Evolutionary conservation across 1,140 invertebrate species (phyloP).

Genomic region (Agraylea sexmaculata): DNA sequence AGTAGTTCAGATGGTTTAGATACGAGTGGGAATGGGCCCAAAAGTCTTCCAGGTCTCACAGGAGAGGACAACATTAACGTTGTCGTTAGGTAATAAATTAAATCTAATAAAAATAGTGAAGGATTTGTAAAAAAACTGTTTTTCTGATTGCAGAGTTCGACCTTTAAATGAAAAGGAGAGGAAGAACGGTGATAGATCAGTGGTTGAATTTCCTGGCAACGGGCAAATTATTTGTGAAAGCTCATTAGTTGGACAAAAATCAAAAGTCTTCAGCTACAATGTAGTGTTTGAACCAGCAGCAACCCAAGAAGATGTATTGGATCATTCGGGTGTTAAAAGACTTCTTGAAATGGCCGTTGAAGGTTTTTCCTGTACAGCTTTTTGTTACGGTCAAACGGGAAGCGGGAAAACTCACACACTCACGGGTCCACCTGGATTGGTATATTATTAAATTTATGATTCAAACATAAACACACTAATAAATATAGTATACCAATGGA

Average conservation of each 20-base stretch:
- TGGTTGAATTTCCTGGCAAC: conserved; percentile 64
- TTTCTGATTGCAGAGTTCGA: conserved; percentile 50
- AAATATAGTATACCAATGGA: no score
- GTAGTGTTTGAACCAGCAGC: conserved; percentile 82
- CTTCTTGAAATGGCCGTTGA: conserved; percentile 87
- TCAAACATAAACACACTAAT: background rate
- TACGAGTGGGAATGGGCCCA: conserved; percentile 31
- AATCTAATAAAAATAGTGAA: conserved; percentile 1
- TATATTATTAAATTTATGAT: conserved; percentile 30
- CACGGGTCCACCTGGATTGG: conserved; percentile 79
- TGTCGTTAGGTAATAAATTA: conserved; percentile 49
- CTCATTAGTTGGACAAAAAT: conserved; percentile 46
- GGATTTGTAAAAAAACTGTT: background rate
- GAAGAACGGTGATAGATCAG: conserved; percentile 45
- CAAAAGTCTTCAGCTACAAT: conserved; percentile 74
- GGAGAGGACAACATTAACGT: conserved; percentile 72
- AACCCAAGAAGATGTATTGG: conserved; percentile 67
- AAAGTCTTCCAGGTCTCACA: conserved; percentile 27
- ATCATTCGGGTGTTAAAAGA: conserved; percentile 72
- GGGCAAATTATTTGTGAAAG: conserved; percentile 57
- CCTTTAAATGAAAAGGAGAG: conserved; percentile 58
- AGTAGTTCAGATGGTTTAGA: conserved; percentile 33
- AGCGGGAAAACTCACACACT: conserved; percentile 94
- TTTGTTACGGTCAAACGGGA: conserved; percentile 96
- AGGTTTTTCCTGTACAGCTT: conserved; percentile 85